Base-by-base conservation (phyloP, 2,797 vertebrate species). In the Gymnothorax javanicus region DNA sequence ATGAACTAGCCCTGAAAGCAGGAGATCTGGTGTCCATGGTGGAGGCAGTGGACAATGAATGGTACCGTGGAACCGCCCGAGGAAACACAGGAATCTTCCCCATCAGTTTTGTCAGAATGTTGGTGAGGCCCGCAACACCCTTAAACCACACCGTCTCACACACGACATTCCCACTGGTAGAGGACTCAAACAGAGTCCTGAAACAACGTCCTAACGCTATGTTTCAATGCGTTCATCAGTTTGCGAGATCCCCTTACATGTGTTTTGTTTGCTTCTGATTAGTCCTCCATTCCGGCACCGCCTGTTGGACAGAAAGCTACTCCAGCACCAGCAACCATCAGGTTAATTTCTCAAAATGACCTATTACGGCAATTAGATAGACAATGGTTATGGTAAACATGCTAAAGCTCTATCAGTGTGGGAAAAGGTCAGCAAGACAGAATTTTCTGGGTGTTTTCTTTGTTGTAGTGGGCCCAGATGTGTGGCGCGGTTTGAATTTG, bases 401-500 rank as follows among this genome's bases (percentile, higher is more conserved):
- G 58, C n/a, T 83, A 79, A 79, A 25, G 62, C 27, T 86, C 56
- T 54, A 3, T 82, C 60, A 57, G 71, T 84, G n/a, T 23, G n/a
- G 3, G 43, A 27, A 43, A 25, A 6, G 56, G 6, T 15, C 13
- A 52, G 43, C 7, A 17, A 79, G 17, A 79, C 6, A 0, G 4
- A 13, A 52, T 79, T 33, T 54, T 56, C 13, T 23, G 4, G 8
- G 52, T 64, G n/a, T 1, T 62, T 33, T 15, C 25, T 88, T 9
- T 7, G 7, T 81, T 91, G 58, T 91, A 99, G 98, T 77, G 97
- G 97, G 58, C 97, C 96, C 1, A 96, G 96, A 75, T 99, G 97
- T 59, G 75, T 97, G 89, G 97, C 98, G 5, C 96, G 96, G 86
- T 99, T 98, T 89, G 97, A 99, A 90, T 99, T 97, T 58, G 97